phyloP scores from a whole-genome alignment of 1,140 invertebrate species.

The Catajapyx aquilonaris region DNA sequence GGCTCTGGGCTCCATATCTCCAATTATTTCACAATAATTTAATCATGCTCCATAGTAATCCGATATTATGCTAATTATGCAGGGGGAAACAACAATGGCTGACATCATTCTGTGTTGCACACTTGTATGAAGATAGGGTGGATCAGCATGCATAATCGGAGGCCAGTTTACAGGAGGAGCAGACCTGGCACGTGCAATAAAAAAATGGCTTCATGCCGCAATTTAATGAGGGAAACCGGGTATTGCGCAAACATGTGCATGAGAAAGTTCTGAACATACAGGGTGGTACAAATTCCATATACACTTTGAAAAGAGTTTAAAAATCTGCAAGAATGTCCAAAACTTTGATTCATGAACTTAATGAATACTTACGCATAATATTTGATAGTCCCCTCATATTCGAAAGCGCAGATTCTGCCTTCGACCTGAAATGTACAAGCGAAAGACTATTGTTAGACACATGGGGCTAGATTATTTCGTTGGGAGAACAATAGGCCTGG shows the following conservation, averaged over 20 bases:
- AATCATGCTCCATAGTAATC: no score
- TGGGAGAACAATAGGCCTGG: no score
- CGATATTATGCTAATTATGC: no score
- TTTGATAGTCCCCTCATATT: conserved; percentile 22
- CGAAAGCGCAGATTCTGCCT: conserved; percentile 25
- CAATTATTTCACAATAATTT: neutral
- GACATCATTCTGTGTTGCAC: no score
- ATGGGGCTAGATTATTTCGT: no score
- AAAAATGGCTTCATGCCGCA: neutral
- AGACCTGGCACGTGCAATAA: neutral
- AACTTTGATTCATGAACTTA: conserved; percentile 5
- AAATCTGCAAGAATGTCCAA: neutral
- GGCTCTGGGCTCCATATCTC: neutral
- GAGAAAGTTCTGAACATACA: no score
- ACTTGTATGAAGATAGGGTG: no score
- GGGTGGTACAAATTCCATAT: neutral
- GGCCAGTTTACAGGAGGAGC: no score
- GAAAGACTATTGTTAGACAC: no score
- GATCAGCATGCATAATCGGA: no score
- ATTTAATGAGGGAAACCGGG: neutral
- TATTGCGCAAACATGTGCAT: no score
- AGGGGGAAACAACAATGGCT: no score
- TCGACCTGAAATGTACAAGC: conserved; percentile 18
- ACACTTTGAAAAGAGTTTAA: neutral
- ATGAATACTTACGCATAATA: conserved; percentile 20